Conservation (phyloP, 2,888 invertebrate genomes). For the Pseudococcus viburni region DNA sequence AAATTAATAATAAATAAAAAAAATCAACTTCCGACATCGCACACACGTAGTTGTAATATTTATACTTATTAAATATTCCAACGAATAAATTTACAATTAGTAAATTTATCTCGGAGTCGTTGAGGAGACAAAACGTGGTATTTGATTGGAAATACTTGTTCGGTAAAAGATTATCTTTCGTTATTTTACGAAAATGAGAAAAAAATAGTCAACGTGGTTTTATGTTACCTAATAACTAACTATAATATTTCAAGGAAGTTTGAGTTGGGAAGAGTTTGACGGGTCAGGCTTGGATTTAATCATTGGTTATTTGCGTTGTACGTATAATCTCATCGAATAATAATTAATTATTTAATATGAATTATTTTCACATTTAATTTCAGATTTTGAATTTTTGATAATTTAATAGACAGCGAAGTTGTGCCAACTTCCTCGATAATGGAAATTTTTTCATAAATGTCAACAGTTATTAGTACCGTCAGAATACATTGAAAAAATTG, state of each 20-base stretch:
- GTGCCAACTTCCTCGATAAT: too few species aligned
- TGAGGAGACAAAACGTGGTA: background rate
- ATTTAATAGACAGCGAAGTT: too few species aligned
- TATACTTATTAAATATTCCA: slow-evolving; percentile 18
- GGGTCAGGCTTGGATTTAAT: background rate
- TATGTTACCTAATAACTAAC: background rate
- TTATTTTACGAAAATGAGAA: background rate
- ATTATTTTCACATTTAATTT: too few species aligned
- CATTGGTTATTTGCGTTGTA: too few species aligned
- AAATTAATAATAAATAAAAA: slow-evolving; percentile 17
- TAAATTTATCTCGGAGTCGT: background rate
- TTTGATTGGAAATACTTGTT: background rate
- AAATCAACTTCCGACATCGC: slow-evolving; percentile 3
- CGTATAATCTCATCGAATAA: too few species aligned
- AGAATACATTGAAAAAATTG: too few species aligned
- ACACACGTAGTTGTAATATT: background rate
- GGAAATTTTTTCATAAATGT: too few species aligned
- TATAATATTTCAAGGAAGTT: background rate
- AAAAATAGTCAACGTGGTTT: slow-evolving; percentile 7
- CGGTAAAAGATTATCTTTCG: slow-evolving; percentile 1
- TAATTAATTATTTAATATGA: too few species aligned
- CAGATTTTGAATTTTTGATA: too few species aligned
- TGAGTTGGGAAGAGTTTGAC: background rate
- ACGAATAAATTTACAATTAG: slow-evolving; percentile 24
- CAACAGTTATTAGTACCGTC: too few species aligned